Percentiles rank a stretch among this genome's conserved stretches.
These are phyloP conservation scores for Scaptomyza pallida DNA, from an alignment of 1,140 invertebrate species.

Conservation along the genomic window DNA sequence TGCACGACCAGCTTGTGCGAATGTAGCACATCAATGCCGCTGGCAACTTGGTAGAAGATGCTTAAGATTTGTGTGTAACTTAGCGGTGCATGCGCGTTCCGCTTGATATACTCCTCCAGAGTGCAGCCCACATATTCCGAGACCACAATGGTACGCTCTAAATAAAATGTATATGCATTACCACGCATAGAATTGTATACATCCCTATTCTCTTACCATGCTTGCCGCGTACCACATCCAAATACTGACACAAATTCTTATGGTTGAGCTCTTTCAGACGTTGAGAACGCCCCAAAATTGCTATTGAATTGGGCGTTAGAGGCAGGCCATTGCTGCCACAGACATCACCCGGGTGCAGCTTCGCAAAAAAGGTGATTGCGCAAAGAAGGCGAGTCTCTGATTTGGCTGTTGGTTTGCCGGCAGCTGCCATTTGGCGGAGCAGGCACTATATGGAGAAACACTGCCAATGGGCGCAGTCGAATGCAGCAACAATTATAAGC, in stretches of 20 bases:
- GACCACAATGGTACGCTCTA: conserved; percentile 95
- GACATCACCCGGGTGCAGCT: conserved; percentile 94
- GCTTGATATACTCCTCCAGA: conserved; percentile 83
- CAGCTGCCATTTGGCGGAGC: conserved; percentile 39
- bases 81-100: conserved; percentile 84
- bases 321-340: conserved; percentile 98
- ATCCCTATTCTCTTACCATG: conserved; percentile 89
- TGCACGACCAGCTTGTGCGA: conserved; percentile 90
- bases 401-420: conserved; percentile 30
- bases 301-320: conserved; percentile 97
- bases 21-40: conserved; percentile 91
- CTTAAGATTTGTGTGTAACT: conserved; percentile 86
- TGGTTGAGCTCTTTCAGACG: conserved; percentile 92
- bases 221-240: conserved; percentile 96
- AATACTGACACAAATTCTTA: conserved; percentile 93
- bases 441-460: conserved; percentile 2
- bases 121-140: conserved; percentile 92
- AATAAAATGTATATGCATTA: neutral
- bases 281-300: conserved; percentile 95
- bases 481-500: conserved; percentile 39
- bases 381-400: conserved; percentile 85
- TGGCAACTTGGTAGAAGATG: conserved; percentile 88
- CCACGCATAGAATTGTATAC: neutral
- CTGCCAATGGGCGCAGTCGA: conserved; percentile 41
- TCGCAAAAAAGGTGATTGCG: conserved; percentile 95